Evolutionary conservation across 2,797 vertebrate species (phyloP).

Genomic region (Heterohyrax brucei): DNA sequence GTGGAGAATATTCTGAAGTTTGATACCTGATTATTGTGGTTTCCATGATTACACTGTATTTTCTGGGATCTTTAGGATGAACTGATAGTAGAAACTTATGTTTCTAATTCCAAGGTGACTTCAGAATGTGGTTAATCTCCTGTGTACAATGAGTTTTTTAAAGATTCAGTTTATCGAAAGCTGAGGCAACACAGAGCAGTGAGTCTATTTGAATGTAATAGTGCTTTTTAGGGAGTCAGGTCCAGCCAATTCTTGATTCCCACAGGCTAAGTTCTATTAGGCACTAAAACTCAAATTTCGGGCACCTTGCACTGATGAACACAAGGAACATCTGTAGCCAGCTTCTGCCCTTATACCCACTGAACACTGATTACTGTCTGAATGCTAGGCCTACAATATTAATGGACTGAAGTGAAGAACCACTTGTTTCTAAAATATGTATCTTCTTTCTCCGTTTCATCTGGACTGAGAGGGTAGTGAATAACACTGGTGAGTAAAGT

Average conservation of each 20-base stretch:
- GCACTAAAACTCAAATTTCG: slow-evolving; percentile 86
- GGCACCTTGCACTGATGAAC: slow-evolving; percentile 79
- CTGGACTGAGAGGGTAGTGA: background rate
- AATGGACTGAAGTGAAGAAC: slow-evolving; percentile 39
- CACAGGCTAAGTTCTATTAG: slow-evolving; percentile 83
- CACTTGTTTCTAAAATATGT: slow-evolving; percentile 66
- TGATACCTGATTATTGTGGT: background rate
- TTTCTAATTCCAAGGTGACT: slow-evolving; percentile 71
- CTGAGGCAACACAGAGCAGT: background rate
- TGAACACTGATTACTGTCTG: slow-evolving; percentile 78
- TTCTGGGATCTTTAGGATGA: slow-evolving; percentile 40
- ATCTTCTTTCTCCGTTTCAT: slow-evolving; percentile 13
- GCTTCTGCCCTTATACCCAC: slow-evolving; percentile 76
- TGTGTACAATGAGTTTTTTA: slow-evolving; percentile 68
- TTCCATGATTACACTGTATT: background rate
- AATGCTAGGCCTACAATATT: slow-evolving; percentile 58
- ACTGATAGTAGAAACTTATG: slow-evolving; percentile 32
- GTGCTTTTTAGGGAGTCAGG: slow-evolving; percentile 77
- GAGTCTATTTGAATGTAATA: slow-evolving; percentile 75
- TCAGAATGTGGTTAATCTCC: slow-evolving; percentile 71
- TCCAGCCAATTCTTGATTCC: slow-evolving; percentile 75
- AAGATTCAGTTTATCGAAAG: slow-evolving; percentile 79
- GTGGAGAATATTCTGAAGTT: background rate
- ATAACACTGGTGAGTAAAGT: background rate
- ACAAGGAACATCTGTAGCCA: slow-evolving; percentile 83